These are phyloP conservation scores for Diarsia brunnea DNA, from an alignment of 2,888 invertebrate species.

Conservation along the genomic window DNA sequence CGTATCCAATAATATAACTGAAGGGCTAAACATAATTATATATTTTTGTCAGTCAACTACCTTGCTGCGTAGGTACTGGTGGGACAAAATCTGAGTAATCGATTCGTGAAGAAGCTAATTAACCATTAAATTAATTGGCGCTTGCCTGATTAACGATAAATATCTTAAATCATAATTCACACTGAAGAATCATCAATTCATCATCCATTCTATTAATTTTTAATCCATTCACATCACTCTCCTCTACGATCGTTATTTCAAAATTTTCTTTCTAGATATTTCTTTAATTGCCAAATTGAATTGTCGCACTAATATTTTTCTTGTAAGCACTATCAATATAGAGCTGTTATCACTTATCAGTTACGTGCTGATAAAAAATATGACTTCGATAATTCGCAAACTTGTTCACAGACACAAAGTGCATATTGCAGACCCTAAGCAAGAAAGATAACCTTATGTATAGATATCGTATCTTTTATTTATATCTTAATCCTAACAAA, in stretches of 20 bases:
- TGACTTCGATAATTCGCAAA: constrained; percentile 7
- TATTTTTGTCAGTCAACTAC: no score
- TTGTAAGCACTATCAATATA: constrained; percentile 9
- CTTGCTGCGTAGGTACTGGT: no score
- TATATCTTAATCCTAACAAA: not conserved
- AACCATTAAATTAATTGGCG: not conserved
- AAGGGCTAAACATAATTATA: no score
- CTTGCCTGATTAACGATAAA: not conserved
- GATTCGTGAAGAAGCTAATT: no score
- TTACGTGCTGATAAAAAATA: constrained; percentile 24
- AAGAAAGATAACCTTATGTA: constrained; percentile 4
- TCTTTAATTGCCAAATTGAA: constrained; percentile 7
- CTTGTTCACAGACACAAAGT: constrained; percentile 8
- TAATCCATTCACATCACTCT: not conserved
- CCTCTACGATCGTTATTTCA: not conserved
- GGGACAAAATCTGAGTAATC: no score
- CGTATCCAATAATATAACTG: no score
- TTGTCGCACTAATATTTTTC: not conserved
- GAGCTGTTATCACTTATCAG: constrained; percentile 30
- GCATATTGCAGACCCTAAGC: not conserved
- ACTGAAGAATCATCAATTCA: not conserved
- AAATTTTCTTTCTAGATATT: constrained; percentile 29
- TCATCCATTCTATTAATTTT: not conserved
- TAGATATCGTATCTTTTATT: constrained; percentile 7
- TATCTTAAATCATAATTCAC: not conserved